Percentiles rank a stretch among this genome's conserved stretches.
Evolutionary conservation across 2,797 vertebrate genomes (phyloP).

Genomic region (Eleutherodactylus coqui): DNA sequence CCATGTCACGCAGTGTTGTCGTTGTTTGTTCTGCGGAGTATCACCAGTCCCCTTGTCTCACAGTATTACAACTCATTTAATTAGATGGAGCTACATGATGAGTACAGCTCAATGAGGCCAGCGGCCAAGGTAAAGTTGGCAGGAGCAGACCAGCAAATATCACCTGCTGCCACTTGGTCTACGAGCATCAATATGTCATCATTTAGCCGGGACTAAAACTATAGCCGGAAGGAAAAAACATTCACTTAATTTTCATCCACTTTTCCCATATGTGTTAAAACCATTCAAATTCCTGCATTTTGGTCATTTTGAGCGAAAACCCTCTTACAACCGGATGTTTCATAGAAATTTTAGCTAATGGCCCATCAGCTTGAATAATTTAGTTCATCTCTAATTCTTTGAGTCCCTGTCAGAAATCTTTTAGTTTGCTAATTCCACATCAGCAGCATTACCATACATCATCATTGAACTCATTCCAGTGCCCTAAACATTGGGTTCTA

Average conservation of each 20-base stretch:
- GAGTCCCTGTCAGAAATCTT: slow-evolving; percentile 41
- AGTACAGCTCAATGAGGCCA: neutral
- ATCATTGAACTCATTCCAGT: slow-evolving; percentile 59
- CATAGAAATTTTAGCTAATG: slow-evolving; percentile 1
- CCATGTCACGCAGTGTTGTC: no score
- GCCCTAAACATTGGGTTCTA: slow-evolving; percentile 50
- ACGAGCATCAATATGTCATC: neutral
- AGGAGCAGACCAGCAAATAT: neutral
- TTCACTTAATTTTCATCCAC: neutral
- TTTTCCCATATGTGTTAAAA: neutral
- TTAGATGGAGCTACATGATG: neutral
- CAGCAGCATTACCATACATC: slow-evolving; percentile 56
- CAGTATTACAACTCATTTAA: neutral
- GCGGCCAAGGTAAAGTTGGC: neutral
- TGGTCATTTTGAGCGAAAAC: neutral
- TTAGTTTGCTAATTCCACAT: slow-evolving; percentile 45
- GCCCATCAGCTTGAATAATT: slow-evolving; percentile 37
- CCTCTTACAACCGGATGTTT: neutral
- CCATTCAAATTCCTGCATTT: neutral
- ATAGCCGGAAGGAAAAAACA: neutral
- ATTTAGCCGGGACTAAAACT: neutral
- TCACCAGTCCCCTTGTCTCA: no score
- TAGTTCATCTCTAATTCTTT: slow-evolving; percentile 32
- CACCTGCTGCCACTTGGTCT: neutral
- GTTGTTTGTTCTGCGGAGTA: no score